phyloP scores from a whole-genome alignment of 1,140 invertebrate species.

The Cydia fagiglandana region DNA sequence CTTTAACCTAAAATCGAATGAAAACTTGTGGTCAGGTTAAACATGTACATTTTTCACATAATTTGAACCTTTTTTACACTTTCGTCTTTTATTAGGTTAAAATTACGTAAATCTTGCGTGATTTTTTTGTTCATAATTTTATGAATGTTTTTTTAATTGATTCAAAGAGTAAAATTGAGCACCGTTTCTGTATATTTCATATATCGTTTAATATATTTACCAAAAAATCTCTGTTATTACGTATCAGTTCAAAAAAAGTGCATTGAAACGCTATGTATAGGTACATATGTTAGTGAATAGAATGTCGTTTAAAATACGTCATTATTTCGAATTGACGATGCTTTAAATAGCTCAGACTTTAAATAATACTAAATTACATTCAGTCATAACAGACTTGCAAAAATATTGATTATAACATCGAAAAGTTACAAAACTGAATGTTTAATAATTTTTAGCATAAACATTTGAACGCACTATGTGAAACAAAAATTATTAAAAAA shows the following conservation, averaged over 20 bases:
- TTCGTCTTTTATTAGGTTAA: background rate
- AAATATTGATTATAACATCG: background rate
- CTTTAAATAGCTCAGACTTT: background rate
- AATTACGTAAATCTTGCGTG: background rate
- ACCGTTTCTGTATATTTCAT: too few species aligned
- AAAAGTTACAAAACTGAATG: background rate
- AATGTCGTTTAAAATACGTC: background rate
- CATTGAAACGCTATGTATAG: background rate
- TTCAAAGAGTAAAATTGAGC: too few species aligned
- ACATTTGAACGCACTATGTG: background rate
- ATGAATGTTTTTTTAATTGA: too few species aligned
- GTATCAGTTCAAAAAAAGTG: background rate
- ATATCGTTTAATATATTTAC: too few species aligned
- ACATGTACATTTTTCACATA: background rate
- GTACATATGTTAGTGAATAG: background rate
- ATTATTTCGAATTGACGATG: background rate
- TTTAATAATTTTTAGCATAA: background rate
- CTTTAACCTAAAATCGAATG: conserved; percentile 21
- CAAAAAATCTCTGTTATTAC: background rate
- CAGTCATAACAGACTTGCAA: background rate
- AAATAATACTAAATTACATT: conserved; percentile 1
- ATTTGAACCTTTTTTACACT: background rate
- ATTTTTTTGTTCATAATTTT: too few species aligned
- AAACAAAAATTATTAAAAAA: background rate
- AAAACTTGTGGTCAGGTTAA: background rate